phyloP scores from a whole-genome alignment of 2,797 vertebrate genomes.

The Danio aesculapii region DNA sequence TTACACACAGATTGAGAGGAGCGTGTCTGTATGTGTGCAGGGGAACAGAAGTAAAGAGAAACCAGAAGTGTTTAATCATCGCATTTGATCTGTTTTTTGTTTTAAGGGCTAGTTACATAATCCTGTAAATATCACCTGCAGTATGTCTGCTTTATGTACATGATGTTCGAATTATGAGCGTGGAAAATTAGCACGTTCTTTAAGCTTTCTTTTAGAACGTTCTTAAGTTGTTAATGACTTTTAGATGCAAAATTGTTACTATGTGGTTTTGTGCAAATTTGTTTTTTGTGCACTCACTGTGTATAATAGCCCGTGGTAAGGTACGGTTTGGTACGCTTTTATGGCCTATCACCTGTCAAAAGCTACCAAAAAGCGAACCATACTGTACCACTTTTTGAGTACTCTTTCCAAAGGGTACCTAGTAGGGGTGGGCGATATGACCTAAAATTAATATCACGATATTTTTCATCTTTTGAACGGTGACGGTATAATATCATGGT shows the following conservation, averaged over 20 bases:
- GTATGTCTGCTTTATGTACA: not conserved
- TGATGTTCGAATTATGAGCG: not conserved
- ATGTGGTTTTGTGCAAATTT: not conserved
- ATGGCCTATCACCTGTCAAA: too few species aligned
- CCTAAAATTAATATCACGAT: too few species aligned
- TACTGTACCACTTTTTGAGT: too few species aligned
- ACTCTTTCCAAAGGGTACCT: too few species aligned
- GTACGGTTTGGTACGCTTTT: too few species aligned
- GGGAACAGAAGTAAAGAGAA: conserved; percentile 42
- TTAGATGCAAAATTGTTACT: not conserved
- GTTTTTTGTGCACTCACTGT: not conserved
- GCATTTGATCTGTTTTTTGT: not conserved
- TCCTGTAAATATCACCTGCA: not conserved
- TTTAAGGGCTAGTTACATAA: not conserved
- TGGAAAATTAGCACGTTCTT: not conserved
- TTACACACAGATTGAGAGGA: conserved; percentile 30
- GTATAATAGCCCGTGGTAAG: too few species aligned
- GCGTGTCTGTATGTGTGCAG: conserved; percentile 49
- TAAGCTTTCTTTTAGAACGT: not conserved
- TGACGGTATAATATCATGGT: too few species aligned
- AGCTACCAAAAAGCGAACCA: too few species aligned
- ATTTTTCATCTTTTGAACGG: too few species aligned
- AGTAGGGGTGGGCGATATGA: too few species aligned
- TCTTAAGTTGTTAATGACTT: conserved; percentile 9
- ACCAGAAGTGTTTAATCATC: conserved; percentile 37